Evolutionary conservation across 2,797 vertebrate species (phyloP).

Genomic region (Nannoperca australis): DNA sequence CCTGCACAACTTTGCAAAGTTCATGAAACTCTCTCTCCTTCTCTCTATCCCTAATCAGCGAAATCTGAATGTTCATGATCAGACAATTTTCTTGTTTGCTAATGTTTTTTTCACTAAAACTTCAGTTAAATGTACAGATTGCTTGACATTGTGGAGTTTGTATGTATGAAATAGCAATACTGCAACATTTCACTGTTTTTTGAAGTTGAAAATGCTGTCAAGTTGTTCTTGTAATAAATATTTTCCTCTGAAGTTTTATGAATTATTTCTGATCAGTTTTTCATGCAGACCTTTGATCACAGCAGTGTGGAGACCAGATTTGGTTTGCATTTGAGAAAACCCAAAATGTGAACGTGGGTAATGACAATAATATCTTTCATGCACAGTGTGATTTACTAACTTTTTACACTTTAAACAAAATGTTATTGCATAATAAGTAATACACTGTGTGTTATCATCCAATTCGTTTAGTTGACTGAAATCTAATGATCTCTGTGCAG

Average conservation of each 20-base stretch:
- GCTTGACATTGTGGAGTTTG: constrained; percentile 77
- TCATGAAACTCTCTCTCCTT: constrained; percentile 39
- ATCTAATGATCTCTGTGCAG: background rate
- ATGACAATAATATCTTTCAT: background rate
- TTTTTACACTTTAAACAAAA: background rate
- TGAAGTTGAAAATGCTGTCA: constrained; percentile 75
- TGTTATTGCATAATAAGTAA: background rate
- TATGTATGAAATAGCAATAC: constrained; percentile 83
- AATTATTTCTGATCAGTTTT: constrained; percentile 12
- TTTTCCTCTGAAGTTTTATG: constrained; percentile 68
- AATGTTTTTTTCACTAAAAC: constrained; percentile 64
- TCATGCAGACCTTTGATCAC: background rate
- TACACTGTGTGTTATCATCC: background rate
- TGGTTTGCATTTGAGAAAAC: background rate
- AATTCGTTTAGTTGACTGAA: background rate
- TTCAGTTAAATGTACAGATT: constrained; percentile 75
- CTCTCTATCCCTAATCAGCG: constrained; percentile 41
- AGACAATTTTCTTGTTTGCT: constrained; percentile 55
- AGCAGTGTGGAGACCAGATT: background rate
- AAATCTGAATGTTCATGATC: constrained; percentile 72
- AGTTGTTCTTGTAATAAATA: constrained; percentile 85
- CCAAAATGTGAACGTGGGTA: background rate
- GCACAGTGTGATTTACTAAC: background rate
- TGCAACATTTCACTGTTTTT: constrained; percentile 77
- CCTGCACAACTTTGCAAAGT: constrained; percentile 48